Conservation (phyloP, 2,888 invertebrate species). For the Sisyra terminalis region DNA sequence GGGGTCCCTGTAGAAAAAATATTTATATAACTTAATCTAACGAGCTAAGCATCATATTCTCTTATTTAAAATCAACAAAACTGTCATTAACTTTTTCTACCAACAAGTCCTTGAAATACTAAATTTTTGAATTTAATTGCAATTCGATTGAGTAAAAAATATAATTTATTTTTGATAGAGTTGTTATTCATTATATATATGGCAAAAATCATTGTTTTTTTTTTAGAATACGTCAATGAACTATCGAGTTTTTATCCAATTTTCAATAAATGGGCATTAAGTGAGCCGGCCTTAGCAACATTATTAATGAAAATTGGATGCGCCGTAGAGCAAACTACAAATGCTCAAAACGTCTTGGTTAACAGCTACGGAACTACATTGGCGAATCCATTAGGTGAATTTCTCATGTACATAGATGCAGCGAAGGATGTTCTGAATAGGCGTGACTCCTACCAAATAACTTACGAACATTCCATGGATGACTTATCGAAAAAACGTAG, state of each 20-base stretch:
- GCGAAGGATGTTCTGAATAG: conserved; percentile 45
- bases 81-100: too few relatives aligned
- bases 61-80: too few relatives aligned
- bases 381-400: conserved; percentile 37
- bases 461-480: conserved; percentile 44
- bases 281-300: conserved; percentile 34
- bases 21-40: too few relatives aligned
- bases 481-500: conserved; percentile 40
- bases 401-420: conserved; percentile 46
- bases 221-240: conserved; percentile 32
- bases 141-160: too few relatives aligned
- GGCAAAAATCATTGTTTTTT: conserved; percentile 1
- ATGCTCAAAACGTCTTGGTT: conserved; percentile 31
- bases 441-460: conserved; percentile 44
- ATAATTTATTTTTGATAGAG: too few relatives aligned
- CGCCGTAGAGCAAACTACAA: conserved; percentile 30
- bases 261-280: conserved; percentile 40
- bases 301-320: conserved; percentile 29
- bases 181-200: background rate
- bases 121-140: too few relatives aligned
- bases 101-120: too few relatives aligned
- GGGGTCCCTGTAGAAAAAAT: too few relatives aligned
- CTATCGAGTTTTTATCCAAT: conserved; percentile 41
- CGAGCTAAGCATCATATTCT: too few relatives aligned
- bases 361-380: conserved; percentile 24